Base-by-base conservation (phyloP, 2,888 invertebrate genomes). In the Macrophya annulata region DNA sequence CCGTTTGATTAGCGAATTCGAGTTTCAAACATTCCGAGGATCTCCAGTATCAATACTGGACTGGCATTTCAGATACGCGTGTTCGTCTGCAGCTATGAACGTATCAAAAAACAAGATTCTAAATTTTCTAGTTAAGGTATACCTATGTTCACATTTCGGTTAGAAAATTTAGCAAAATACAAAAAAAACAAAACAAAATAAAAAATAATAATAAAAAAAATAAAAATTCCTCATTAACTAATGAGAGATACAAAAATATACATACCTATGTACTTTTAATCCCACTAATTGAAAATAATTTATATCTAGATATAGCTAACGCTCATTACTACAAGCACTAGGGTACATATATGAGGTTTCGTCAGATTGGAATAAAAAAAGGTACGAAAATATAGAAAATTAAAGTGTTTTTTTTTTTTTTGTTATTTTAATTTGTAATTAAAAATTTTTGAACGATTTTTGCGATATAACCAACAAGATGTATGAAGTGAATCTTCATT, bases 11-110 rank as follows among this genome's bases (percentile, higher is more conserved):
- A 55, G 77, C 77, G 55, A 55, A 77, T 25, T 40, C 55, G 43
- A 77, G 55, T 55, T 77, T 55, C 77, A 31, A 55, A 77, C 77
- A 77, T 77, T 77, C 77, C 77, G 77, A 77, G 25, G n/a, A 55
- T 51, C 77, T 74, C 43, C n/a, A 21, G 72, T 45, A 21, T 45
- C 72, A 31, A 21, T 45, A 45, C 45, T 21, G 10, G 9, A 74
- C 43, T 45, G 72, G 43, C 9, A 17, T 74, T 45, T 21, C n/a
- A 31, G 40, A 4, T 72, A 43, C 72, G n/a, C 68, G 68, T 68
- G 68, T 68, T 37, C 6, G 6, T 6, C 68, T 68, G 37, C 15
- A 31, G 6, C 68, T 31, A 68, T 51, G 37, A 62, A 17, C 37
- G 68, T 37, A 6, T 25, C 37, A 17, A 37, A 37, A 8, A 68